Evolutionary conservation across 2,888 invertebrate genomes (phyloP), one percentile per base, ranked within the genome.

Genomic region (Platerodrilus igneus): DNA sequence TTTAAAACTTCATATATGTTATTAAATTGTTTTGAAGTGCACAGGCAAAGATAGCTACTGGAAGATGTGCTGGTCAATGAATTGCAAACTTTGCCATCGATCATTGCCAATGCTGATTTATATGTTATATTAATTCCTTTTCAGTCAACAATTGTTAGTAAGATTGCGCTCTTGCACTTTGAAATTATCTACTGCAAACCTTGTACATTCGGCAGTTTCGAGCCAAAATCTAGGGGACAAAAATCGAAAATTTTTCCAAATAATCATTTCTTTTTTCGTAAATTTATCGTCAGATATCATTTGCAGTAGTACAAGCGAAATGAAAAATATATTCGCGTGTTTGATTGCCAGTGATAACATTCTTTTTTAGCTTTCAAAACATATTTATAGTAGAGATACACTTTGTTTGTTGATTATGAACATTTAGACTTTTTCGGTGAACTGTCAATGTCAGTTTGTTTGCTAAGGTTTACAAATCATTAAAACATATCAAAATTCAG

Each of bases 291-390:
- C 29, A 18, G 6, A 16, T 13, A 30, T 29, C 3, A 47, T 8
- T 17, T 27, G 27, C 11, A 47, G 22, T 9, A 41, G 40, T 6
- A 45, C 45, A 11, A 45, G 26, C 8, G 45, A 45, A 28, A 15
- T 56, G 28, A 47, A 51, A 41, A 59, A 58, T 21, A 59, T 47
- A 32, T 45, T 47, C 4, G 51, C 47, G 42, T 57, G n/a, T n/a
- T n/a, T n/a, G n/a, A n/a, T n/a, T n/a, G n/a, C n/a, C n/a, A n/a
- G n/a, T n/a, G n/a, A n/a, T n/a, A n/a, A n/a, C n/a, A n/a, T n/a
- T n/a, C n/a, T n/a, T n/a, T n/a, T n/a, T n/a, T n/a, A n/a, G n/a
- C n/a, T n/a, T n/a, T n/a, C n/a, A n/a, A n/a, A n/a, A n/a, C n/a
- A n/a, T n/a, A n/a, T n/a, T n/a, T n/a, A n/a, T n/a, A n/a, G n/a